Base-by-base conservation (phyloP, 2,113 vertebrate genomes). In the Phalacrocorax pelagicus region DNA sequence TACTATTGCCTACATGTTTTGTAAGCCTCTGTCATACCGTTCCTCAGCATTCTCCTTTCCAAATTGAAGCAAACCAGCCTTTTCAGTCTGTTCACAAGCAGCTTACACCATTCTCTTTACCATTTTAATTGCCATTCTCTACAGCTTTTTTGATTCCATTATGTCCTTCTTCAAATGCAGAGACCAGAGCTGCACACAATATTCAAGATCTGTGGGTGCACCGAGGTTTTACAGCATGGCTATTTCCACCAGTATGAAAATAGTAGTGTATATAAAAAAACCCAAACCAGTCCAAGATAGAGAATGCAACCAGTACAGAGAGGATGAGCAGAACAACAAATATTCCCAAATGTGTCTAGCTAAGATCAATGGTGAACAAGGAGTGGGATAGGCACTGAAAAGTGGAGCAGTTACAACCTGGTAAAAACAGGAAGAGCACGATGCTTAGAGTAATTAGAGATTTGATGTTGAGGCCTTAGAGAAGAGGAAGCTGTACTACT, bases 61-160 rank as follows among this genome's bases (percentile, higher is more conserved):
- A 66, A 34, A 52, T 0, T 0, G 1, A 74, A 49, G 46, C 4
- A 5, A 65, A n/a, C 18, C 12, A 34, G 23, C 8, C 11, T 73
- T 80, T 81, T 52, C 67, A 38, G 54, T 71, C 75, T 49, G 30
- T 66, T 54, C 47, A 49, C 15, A 36, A 23, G 22, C 36, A 74
- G 51, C 27, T 74, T 58, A 18, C 26, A n/a, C 34, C 38, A 49
- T 58, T 66, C 32, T 63, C 20, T 51, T 88, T 23, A 36, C 12
- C 10, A 36, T 84, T 90, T 78, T 58, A 58, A 62, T 24, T 66
- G 34, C 21, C 11, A 15, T 62, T 81, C 57, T 40, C 74, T 62
- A 6, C 1, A 70, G 16, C 9, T 67, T 82, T 85, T 75, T n/a
- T 49, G 1, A 71, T 90, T 42, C 42, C 16, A 6, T 21, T 66